Percentiles rank a stretch among this genome's conserved stretches.
Evolutionary conservation across 2,113 vertebrate species (phyloP).

Genomic region (Potamarius usumacintae): DNA sequence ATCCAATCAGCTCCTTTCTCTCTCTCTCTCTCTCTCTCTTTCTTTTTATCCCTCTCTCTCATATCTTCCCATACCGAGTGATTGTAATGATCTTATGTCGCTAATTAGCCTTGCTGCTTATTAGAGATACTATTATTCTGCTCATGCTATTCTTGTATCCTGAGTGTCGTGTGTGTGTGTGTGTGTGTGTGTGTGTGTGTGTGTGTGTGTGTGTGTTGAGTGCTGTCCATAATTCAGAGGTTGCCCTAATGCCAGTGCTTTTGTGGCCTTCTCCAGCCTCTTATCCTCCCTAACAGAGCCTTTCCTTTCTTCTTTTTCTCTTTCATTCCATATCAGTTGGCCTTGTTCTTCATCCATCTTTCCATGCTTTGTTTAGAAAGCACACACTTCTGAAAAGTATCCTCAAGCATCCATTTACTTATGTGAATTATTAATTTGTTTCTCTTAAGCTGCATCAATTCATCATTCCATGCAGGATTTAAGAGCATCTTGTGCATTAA

Average conservation of each 20-base stretch:
- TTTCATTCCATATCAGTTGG: conserved; percentile 58
- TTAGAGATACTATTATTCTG: conserved; percentile 99
- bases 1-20: conserved; percentile 73
- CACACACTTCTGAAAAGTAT: not conserved
- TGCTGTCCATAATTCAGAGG: conserved; percentile 96
- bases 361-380: not conserved
- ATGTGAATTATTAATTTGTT: conserved; percentile 17
- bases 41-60: conserved; percentile 86
- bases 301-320: conserved; percentile 78
- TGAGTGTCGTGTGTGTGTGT: conserved; percentile 63
- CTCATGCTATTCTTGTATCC: conserved; percentile 86
- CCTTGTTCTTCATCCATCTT: not conserved
- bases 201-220: conserved; percentile 74
- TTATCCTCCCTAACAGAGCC: conserved; percentile 82
- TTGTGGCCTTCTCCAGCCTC: conserved; percentile 82
- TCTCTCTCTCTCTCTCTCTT: conserved; percentile 62
- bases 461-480: not conserved
- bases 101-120: conserved; percentile 99
- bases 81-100: conserved; percentile 98
- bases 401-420: not conserved
- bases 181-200: conserved; percentile 8
- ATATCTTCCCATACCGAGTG: conserved; percentile 70
- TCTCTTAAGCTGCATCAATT: not conserved
- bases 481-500: not conserved
- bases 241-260: conserved; percentile 86